Conservation (phyloP, 2,113 vertebrate genomes). For the Melanostigma gelatinosum region DNA sequence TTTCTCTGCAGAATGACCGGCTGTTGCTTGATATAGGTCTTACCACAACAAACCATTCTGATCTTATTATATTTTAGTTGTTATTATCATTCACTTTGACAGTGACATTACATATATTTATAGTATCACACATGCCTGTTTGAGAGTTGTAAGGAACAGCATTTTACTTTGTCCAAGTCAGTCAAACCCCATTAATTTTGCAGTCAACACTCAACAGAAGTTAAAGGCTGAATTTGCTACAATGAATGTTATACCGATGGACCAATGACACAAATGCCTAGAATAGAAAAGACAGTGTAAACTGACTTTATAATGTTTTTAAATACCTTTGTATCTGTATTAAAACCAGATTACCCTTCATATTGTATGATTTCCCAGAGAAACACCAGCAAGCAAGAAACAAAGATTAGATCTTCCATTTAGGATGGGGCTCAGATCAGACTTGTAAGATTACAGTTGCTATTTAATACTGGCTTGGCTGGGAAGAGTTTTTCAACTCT, state of each 20-base stretch:
- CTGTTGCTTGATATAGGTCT: constrained; percentile 31
- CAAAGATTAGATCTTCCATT: neutral
- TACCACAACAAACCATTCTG: constrained; percentile 6
- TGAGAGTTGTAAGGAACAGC: neutral
- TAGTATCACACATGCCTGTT: neutral
- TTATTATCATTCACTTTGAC: no score
- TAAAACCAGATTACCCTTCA: neutral
- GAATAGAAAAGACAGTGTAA: neutral
- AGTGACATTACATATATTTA: neutral
- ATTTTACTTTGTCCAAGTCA: neutral
- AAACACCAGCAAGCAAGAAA: neutral
- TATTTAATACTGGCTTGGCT: constrained; percentile 72
- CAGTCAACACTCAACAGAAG: neutral
- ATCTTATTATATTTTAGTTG: constrained; percentile 1
- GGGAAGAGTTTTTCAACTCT: constrained; percentile 85
- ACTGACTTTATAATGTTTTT: no score
- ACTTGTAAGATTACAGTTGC: constrained; percentile 81
- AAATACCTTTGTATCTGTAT: neutral
- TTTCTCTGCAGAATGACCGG: constrained; percentile 32
- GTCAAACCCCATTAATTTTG: neutral
- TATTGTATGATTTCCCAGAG: neutral
- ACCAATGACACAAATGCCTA: neutral
- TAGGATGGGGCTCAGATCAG: constrained; percentile 71
- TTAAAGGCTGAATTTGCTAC: neutral
- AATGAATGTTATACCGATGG: neutral